Evolutionary conservation across 2,113 vertebrate species (phyloP), one percentile per base, ranked within the genome.

Genomic region (Callipepla californica): DNA sequence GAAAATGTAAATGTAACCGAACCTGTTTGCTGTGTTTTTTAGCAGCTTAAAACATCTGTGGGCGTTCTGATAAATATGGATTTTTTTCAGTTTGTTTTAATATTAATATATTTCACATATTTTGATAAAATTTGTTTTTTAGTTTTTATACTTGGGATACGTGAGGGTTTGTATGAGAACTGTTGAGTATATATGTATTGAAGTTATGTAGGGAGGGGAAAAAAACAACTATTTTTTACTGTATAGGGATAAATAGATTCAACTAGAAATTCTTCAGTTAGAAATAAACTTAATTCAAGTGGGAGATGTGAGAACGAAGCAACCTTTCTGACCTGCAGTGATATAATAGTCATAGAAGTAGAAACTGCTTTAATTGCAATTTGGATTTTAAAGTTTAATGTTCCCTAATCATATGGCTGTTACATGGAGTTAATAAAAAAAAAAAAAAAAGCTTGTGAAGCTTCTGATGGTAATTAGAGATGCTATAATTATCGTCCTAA

Each of bases 381-480:
- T 94, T 42, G 73, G 50, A 50, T 72, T 82, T 93, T 65, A 68
- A 87, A 85, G 40, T 72, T 86, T 10, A 40, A 12, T 68, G 77
- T 81, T 84, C 47, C 81, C 51, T 87, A 73, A 79, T 90, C 44
- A 26, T 79, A 51, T 0, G 0, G 12, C 70, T 92, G 59, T 79
- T 93, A 57, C 20, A 15, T 48, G 62, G 55, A 79, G 70, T 48
- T 90, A 84, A 72, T 57, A 63, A 38, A 7, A 40, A 62, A 11
- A 63, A 28, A 12, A 58, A 69, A 23, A 45, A 87, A 80, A 67
- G 14, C 89, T 69, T 93, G 72, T 93, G 61, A 84, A 79, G 62
- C 78, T 84, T 96, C 84, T 89, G 78, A 23, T 81, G 58, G 48
- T 81, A 96, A 84, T 94, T 92, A 79, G 69, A 85, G 53, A 61